phyloP scores from a whole-genome alignment of 92 coral and sea anemone genomes.

The Paragorgia papillata region DNA sequence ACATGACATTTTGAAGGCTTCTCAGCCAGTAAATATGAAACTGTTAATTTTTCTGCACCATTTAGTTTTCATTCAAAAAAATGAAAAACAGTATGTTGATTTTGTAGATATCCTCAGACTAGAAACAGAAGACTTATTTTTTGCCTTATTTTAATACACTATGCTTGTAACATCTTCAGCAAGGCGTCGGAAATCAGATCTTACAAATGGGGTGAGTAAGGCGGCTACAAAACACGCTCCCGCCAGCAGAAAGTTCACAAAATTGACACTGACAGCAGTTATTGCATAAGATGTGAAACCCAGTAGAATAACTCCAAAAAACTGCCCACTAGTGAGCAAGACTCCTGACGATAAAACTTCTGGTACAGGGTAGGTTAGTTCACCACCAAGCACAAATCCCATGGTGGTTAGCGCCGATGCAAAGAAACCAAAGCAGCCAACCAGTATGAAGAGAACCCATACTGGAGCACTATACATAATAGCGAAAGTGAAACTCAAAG shows the following conservation, averaged over 20 bases:
- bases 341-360: conserved; percentile 22
- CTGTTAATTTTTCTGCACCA: too few species aligned
- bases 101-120: too few species aligned
- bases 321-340: not conserved
- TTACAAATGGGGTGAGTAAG: conserved; percentile 14
- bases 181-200: conserved; percentile 30
- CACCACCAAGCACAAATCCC: conserved; percentile 28
- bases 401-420: conserved; percentile 20
- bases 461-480: not conserved
- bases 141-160: too few species aligned
- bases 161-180: too few species aligned
- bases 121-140: too few species aligned
- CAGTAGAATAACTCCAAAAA: conserved; percentile 23
- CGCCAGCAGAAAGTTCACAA: conserved; percentile 26
- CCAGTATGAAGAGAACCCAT: not conserved
- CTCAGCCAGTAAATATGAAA: too few species aligned
- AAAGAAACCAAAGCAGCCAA: conserved; percentile 15
- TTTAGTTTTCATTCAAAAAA: too few species aligned
- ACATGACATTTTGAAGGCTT: too few species aligned
- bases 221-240: not conserved
- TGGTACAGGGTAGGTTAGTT: conserved; percentile 36
- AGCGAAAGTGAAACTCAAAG: conserved; percentile 11
- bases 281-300: conserved; percentile 26
- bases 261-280: conserved; percentile 5
- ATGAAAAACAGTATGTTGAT: too few species aligned